phyloP scores from a whole-genome alignment of 2,888 invertebrate genomes.

The Steromphala cineraria region DNA sequence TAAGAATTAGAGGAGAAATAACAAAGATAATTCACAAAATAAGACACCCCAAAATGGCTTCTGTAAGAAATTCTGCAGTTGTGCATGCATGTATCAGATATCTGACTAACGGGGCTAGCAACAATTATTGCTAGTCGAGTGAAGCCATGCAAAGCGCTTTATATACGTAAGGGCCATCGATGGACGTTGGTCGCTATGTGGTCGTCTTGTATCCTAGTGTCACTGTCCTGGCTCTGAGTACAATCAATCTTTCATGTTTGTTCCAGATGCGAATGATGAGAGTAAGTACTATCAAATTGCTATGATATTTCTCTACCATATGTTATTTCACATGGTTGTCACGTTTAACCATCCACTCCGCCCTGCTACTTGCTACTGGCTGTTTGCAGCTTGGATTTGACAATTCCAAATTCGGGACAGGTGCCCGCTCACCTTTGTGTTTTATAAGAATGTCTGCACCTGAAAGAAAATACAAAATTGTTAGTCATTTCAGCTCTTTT shows the following conservation, averaged over 20 bases:
- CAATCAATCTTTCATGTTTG: constrained; percentile 17
- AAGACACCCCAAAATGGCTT: background rate
- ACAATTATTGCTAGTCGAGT: too few species aligned
- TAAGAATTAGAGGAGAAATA: too few species aligned
- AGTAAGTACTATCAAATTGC: constrained; percentile 16
- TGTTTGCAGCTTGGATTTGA: background rate
- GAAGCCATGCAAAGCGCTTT: too few species aligned
- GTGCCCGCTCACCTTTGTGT: background rate
- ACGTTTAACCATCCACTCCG: constrained; percentile 5
- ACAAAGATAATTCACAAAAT: too few species aligned
- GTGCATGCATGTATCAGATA: background rate
- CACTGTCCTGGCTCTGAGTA: constrained; percentile 8
- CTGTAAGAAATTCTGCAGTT: background rate
- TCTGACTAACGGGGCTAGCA: background rate
- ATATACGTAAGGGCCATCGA: background rate
- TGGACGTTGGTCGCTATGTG: background rate
- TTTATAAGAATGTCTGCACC: background rate
- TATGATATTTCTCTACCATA: constrained; percentile 8
- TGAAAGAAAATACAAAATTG: background rate
- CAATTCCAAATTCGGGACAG: background rate
- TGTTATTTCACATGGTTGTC: constrained; percentile 3
- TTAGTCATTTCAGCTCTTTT: background rate
- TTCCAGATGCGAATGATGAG: constrained; percentile 19
- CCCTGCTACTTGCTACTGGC: constrained; percentile 2
- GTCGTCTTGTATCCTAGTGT: background rate